These are phyloP conservation scores for Agrilus mali DNA, from an alignment of 2,888 invertebrate genomes.

Conservation along the genomic window DNA sequence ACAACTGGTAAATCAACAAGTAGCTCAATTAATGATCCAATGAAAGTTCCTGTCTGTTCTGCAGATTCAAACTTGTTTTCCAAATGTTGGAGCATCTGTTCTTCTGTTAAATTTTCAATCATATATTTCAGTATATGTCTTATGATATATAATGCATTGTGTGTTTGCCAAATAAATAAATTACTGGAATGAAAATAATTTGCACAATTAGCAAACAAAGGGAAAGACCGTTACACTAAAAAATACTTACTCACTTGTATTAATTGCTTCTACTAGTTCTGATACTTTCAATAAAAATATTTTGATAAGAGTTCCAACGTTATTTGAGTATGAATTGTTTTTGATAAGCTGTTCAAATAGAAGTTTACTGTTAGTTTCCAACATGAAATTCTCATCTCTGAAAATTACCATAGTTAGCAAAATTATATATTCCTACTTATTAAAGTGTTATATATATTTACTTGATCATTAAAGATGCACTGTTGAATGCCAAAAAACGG, in stretches of 20 bases:
- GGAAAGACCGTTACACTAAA: not conserved
- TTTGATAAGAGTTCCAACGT: constrained; percentile 76
- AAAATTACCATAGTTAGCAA: constrained; percentile 16
- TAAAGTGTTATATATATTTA: constrained; percentile 33
- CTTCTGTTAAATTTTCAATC: constrained; percentile 82
- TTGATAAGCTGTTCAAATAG: constrained; percentile 62
- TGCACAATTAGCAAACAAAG: not conserved
- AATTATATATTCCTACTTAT: not conserved
- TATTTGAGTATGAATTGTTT: constrained; percentile 81
- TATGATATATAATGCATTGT: constrained; percentile 85
- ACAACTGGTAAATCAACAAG: constrained; percentile 73
- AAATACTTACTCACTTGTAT: constrained; percentile 70
- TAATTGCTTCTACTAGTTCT: constrained; percentile 73
- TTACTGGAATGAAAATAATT: constrained; percentile 39
- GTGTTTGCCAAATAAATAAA: constrained; percentile 84
- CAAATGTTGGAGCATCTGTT: constrained; percentile 73
- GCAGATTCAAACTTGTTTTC: constrained; percentile 40
- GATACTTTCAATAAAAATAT: constrained; percentile 73
- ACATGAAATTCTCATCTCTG: constrained; percentile 66
- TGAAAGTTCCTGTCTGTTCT: constrained; percentile 52
- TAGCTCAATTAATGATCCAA: constrained; percentile 65
- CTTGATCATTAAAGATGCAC: constrained; percentile 66
- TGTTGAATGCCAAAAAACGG: constrained; percentile 80
- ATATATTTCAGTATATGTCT: constrained; percentile 77
- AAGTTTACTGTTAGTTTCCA: constrained; percentile 69